phyloP scores from a whole-genome alignment of 2,888 invertebrate genomes.

The Plebejus argus region DNA sequence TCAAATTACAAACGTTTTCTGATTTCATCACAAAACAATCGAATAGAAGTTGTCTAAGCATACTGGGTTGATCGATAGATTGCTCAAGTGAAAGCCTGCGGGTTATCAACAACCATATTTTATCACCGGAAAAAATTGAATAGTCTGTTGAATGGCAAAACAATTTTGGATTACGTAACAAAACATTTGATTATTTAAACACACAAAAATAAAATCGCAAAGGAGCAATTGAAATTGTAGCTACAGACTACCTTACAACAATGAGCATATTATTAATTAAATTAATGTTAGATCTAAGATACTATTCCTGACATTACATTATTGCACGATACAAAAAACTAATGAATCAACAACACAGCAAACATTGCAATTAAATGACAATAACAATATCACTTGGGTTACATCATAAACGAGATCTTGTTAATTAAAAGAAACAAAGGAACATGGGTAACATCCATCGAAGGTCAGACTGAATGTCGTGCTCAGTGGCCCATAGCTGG shows the following conservation, averaged over 20 bases:
- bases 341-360: not conserved
- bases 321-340: not conserved
- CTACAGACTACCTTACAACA: not conserved
- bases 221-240: not conserved
- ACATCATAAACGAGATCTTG: conserved; percentile 15
- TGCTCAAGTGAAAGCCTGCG: conserved; percentile 14
- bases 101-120: not conserved
- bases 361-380: conserved; percentile 10
- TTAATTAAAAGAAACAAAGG: conserved; percentile 48
- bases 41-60: not conserved
- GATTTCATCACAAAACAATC: not conserved
- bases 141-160: not conserved
- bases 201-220: not conserved
- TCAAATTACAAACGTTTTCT: too few relatives aligned
- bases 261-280: not conserved
- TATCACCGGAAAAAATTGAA: not conserved
- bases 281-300: not conserved
- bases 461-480: conserved; percentile 50
- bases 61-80: not conserved
- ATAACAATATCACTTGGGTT: not conserved
- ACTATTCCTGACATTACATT: not conserved
- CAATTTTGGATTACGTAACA: not conserved
- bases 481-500: conserved; percentile 48
- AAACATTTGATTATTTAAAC: not conserved
- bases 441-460: conserved; percentile 45